A percentile compares a stretch with the other conserved stretches of the same genome.
phyloP scores from a whole-genome alignment of 2,797 vertebrate species.

The Thaleichthys pacificus region DNA sequence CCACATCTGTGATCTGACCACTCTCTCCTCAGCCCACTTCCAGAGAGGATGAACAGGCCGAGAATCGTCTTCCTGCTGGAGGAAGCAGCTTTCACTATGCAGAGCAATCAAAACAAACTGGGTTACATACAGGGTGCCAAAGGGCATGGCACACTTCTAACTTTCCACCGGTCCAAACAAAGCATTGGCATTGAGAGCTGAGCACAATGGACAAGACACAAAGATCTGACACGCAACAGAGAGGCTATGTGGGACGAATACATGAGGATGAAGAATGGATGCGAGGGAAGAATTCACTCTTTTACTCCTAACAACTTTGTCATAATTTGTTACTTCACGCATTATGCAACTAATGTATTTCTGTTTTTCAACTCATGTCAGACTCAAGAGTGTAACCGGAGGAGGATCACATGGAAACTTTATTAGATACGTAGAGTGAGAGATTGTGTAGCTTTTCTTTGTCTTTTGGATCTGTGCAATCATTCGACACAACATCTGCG shows the following conservation, averaged over 20 bases:
- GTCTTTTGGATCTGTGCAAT: neutral
- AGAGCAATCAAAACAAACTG: conserved; percentile 69
- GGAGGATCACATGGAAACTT: neutral
- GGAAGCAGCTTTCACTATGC: conserved; percentile 70
- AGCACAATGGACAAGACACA: conserved; percentile 26
- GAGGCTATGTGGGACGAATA: neutral
- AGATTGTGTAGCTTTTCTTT: neutral
- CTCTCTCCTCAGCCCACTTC: conserved; percentile 23
- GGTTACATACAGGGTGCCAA: conserved; percentile 42
- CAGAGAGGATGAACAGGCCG: conserved; percentile 32
- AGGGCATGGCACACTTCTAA: conserved; percentile 49
- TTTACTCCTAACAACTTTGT: neutral
- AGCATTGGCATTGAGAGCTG: conserved; percentile 33
- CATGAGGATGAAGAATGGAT: neutral
- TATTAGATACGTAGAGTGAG: neutral
- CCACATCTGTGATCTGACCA: neutral
- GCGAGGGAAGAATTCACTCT: neutral
- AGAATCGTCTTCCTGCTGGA: conserved; percentile 68
- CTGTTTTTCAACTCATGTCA: neutral
- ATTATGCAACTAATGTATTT: neutral
- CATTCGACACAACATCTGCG: neutral
- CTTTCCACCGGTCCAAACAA: conserved; percentile 56
- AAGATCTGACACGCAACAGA: neutral
- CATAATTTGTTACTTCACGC: too few relatives aligned
- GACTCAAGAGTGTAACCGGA: neutral